These are phyloP conservation scores for Anhinga rufa DNA, from an alignment of 2,113 vertebrate genomes.

Conservation along the genomic window DNA sequence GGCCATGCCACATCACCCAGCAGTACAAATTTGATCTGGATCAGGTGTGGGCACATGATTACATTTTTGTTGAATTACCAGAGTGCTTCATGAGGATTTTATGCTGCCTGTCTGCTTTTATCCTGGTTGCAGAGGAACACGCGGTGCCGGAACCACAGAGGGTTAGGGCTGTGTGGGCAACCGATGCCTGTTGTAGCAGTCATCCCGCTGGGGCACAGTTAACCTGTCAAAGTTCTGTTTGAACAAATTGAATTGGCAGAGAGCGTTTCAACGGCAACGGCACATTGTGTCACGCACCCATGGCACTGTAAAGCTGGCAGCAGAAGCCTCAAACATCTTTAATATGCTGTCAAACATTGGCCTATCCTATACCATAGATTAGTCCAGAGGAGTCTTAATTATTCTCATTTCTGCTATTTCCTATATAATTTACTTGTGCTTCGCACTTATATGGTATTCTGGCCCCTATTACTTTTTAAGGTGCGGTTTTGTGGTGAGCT, in stretches of 20 bases:
- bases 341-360: not conserved
- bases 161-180: not conserved
- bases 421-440: not conserved
- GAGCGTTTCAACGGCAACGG: not conserved
- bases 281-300: not conserved
- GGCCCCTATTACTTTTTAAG: not conserved
- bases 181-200: not conserved
- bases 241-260: not conserved
- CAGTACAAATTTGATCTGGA: constrained; percentile 64
- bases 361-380: not conserved
- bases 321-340: not conserved
- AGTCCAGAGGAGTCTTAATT: not conserved
- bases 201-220: not conserved
- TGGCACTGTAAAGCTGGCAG: not conserved
- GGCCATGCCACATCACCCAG: constrained; percentile 64
- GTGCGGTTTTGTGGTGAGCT: not conserved
- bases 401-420: fast-evolving
- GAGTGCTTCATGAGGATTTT: not conserved
- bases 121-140: not conserved
- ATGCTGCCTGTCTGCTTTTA: not conserved
- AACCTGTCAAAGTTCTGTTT: not conserved
- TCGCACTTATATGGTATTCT: not conserved
- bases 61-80: constrained; percentile 43
- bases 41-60: constrained; percentile 51
- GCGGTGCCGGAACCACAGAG: not conserved